phyloP scores from a whole-genome alignment of 2,113 vertebrate species.

The Rhineura floridana region DNA sequence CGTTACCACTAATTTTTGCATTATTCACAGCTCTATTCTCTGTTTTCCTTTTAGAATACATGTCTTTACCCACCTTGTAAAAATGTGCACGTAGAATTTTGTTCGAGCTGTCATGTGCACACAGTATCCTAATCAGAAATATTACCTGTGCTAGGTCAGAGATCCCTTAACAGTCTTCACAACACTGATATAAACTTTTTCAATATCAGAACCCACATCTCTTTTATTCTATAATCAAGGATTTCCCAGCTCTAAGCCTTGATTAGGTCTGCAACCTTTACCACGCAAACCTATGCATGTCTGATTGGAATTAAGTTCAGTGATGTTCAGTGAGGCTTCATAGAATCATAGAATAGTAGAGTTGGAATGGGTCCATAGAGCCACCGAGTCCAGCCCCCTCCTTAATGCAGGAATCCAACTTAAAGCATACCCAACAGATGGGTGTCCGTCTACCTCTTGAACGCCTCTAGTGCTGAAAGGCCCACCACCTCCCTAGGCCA shows the following conservation, averaged over 20 bases:
- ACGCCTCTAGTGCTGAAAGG: too few relatives aligned
- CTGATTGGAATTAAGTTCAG: background rate
- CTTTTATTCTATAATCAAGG: background rate
- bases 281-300: background rate
- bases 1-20: conserved; percentile 21
- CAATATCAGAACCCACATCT: background rate
- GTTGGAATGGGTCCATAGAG: too few relatives aligned
- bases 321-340: background rate
- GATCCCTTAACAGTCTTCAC: conserved; percentile 8
- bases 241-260: conserved; percentile 20
- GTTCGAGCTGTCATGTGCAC: background rate
- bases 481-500: too few relatives aligned
- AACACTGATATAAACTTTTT: conserved; percentile 6
- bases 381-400: too few relatives aligned
- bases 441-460: too few relatives aligned
- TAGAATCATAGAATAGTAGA: too few relatives aligned
- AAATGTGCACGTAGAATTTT: background rate
- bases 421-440: too few relatives aligned
- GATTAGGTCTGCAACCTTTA: accelerated
- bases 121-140: background rate
- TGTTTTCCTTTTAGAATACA: conserved; percentile 8
- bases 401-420: too few relatives aligned
- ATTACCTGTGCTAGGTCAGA: background rate
- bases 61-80: conserved; percentile 8
- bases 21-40: conserved; percentile 12